Base-by-base conservation (phyloP, 2,888 invertebrate species). In the Drosophila meridionalis region DNA sequence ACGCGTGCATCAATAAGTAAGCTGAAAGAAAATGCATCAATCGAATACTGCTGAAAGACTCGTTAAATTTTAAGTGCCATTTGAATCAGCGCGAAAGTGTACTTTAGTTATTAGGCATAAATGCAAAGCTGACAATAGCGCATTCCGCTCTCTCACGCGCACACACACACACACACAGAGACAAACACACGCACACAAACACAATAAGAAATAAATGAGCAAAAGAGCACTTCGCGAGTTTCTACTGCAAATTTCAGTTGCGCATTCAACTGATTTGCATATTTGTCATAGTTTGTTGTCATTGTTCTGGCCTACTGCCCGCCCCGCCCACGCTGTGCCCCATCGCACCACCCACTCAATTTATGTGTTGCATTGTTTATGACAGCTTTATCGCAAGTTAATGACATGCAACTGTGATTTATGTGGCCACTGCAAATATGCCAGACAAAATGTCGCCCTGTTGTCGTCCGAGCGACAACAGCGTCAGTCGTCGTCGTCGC, bases 291-390 rank as follows among this genome's bases (percentile, higher is more conserved):
- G 81, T 80, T 83, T 59, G 57, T 61, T 63, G 59, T 55, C 70
- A 73, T 72, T 71, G 71, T 72, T 63, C n/a, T 55, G 47, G 45
- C 64, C 53, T 38, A 11, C 52, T 32, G 42, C 4, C 26, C 26
- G 30, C 52, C 59, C 47, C 45, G 47, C 26, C 52, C 20, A 26
- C 12, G n/a, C 38, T 30, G 12, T 42, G 32, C 53, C 28, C 28
- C n/a, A 20, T 28, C 28, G 20, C n/a, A 34, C 30, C 38, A 70
- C 78, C 60, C 60, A 60, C 45, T 72, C 76, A 76, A 89, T 87
- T 87, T 87, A 89, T 87, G 81, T 81, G 76, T 88, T 87, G 89
- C 81, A 85, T 86, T 87, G 88, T 83, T 90, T 90, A 86, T 87
- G 86, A 90, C 86, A 90, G 90, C 83, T 90, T 87, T 87, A 87